phyloP scores from a whole-genome alignment of 2,113 vertebrate species.

The Phaethon lepturus region DNA sequence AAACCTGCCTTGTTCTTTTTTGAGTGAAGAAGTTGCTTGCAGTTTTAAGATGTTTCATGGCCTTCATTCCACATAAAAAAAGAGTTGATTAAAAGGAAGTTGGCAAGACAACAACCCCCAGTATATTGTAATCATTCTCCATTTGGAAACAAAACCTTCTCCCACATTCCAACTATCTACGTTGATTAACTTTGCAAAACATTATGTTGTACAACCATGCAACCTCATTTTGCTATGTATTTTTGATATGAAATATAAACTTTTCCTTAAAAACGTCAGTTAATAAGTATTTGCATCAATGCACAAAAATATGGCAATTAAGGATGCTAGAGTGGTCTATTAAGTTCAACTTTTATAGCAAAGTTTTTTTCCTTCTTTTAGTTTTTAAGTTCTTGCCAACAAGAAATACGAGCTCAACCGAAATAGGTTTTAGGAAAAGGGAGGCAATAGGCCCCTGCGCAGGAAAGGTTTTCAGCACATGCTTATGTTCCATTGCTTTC shows the following conservation, averaged over 20 bases:
- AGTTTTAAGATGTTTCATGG: conserved; percentile 40
- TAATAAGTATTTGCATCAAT: conserved; percentile 42
- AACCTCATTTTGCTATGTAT: not conserved
- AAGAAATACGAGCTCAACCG: conserved; percentile 2
- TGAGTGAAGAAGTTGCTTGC: conserved; percentile 16
- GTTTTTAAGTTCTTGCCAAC: conserved; percentile 52
- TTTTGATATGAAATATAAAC: not conserved
- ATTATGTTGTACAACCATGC: not conserved
- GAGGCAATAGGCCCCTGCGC: not conserved
- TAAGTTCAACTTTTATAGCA: conserved; percentile 33
- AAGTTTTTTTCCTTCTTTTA: conserved; percentile 35
- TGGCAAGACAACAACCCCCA: conserved; percentile 10
- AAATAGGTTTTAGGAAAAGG: conserved; percentile 36
- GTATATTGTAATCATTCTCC: conserved; percentile 37
- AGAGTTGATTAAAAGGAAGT: conserved; percentile 42
- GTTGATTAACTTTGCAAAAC: conserved; percentile 22
- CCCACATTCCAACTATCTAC: not conserved
- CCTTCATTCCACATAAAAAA: not conserved
- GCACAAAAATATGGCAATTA: conserved; percentile 45
- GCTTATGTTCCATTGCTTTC: conserved; percentile 45
- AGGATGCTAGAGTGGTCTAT: conserved; percentile 26
- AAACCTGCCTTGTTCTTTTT: not conserved
- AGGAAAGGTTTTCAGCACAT: conserved; percentile 57
- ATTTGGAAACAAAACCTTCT: conserved; percentile 41
- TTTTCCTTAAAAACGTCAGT: not conserved